Conservation (phyloP, 2,888 invertebrate genomes). For the Aphodius granarius region DNA sequence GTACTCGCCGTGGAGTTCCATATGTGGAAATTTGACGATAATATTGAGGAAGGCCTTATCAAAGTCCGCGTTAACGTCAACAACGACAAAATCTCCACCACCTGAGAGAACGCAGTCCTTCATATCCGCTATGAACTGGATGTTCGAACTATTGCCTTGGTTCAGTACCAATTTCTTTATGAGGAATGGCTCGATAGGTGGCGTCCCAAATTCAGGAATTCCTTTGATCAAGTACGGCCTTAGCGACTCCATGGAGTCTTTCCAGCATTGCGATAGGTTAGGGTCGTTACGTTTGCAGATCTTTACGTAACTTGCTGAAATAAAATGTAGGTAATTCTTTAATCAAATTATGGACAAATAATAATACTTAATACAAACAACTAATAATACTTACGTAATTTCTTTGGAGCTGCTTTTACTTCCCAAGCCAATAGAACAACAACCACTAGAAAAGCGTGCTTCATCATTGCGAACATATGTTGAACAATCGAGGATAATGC, state of each 20-base stretch:
- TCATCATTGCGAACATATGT: background rate
- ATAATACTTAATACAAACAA: no score
- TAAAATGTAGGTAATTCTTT: no score
- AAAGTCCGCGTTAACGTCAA: conserved; percentile 25
- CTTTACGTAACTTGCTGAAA: conserved; percentile 31
- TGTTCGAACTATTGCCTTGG: conserved; percentile 35
- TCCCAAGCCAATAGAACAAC: background rate
- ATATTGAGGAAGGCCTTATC: conserved; percentile 2
- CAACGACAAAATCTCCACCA: conserved; percentile 37
- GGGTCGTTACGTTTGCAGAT: conserved; percentile 42
- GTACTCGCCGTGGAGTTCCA: conserved; percentile 41
- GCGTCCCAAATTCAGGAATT: conserved; percentile 43
- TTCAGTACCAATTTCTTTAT: conserved; percentile 39
- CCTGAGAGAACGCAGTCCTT: conserved; percentile 36
- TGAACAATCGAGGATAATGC: background rate
- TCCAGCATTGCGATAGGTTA: conserved; percentile 41
- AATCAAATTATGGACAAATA: no score
- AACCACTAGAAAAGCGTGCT: background rate
- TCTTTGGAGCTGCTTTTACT: background rate
- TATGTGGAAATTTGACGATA: conserved; percentile 22
- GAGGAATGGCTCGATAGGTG: conserved; percentile 42
- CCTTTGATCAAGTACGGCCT: conserved; percentile 42
- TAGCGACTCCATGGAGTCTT: conserved; percentile 38
- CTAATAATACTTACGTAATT: background rate
- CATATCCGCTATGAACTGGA: conserved; percentile 40